phyloP scores from a whole-genome alignment of 2,113 vertebrate species.

The Fregetta grallaria region DNA sequence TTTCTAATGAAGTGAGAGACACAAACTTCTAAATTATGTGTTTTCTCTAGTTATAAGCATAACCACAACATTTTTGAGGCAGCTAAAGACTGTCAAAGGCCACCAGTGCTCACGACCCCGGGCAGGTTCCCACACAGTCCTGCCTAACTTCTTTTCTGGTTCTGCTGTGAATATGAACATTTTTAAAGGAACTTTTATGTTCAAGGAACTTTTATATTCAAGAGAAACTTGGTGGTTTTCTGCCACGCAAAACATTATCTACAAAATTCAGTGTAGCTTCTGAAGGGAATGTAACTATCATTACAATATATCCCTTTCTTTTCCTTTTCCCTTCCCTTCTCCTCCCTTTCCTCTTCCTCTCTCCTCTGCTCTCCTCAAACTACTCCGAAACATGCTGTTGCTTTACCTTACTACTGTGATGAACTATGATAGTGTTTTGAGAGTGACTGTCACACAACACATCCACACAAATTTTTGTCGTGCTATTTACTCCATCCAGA shows the following conservation, averaged over 20 bases:
- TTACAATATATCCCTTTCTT: not conserved
- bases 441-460: not conserved
- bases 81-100: not conserved
- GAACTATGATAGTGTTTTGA: not conserved
- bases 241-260: not conserved
- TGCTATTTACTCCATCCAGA: not conserved
- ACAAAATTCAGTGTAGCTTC: not conserved
- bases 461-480: not conserved
- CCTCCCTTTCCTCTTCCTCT: not conserved
- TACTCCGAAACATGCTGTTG: not conserved
- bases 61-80: not conserved
- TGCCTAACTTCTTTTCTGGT: not conserved
- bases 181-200: not conserved
- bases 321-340: not conserved
- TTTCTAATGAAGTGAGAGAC: not conserved
- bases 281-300: not conserved
- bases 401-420: not conserved
- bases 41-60: not conserved
- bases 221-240: not conserved
- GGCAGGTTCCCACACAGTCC: not conserved
- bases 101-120: accelerated
- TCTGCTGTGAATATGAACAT: not conserved
- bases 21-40: not conserved
- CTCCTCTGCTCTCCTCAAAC: not conserved
- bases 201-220: not conserved